Evolutionary conservation across 2,888 invertebrate genomes (phyloP).

Genomic region (Microctonus brassicae): DNA sequence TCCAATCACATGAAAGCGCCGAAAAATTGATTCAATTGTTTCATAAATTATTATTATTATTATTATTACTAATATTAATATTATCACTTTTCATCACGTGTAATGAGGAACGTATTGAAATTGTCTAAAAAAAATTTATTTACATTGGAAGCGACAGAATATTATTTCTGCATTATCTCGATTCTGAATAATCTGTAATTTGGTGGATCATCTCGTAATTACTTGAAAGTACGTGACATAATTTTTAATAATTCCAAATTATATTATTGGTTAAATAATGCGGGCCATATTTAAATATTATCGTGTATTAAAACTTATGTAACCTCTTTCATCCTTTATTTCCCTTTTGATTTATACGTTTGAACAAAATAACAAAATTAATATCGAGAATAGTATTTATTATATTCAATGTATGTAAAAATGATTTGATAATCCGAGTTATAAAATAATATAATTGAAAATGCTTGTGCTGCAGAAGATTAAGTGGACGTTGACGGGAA

Average conservation of each 20-base stretch:
- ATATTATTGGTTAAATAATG: neutral
- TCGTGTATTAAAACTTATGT: neutral
- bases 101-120: no score
- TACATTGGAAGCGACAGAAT: neutral
- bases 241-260: conserved; percentile 24
- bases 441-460: neutral
- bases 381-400: neutral
- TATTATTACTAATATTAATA: no score
- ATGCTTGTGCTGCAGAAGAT: conserved; percentile 8
- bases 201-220: conserved; percentile 1
- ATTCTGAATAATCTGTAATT: neutral
- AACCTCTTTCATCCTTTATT: neutral
- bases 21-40: conserved; percentile 3
- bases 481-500: conserved; percentile 9
- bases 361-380: neutral
- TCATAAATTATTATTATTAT: no score
- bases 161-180: conserved; percentile 4
- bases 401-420: neutral
- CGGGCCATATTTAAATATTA: neutral
- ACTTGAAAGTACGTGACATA: conserved; percentile 23
- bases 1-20: neutral
- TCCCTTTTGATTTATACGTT: neutral
- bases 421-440: neutral
- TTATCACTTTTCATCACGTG: no score
- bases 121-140: no score